Percentiles rank a stretch among this genome's conserved stretches.
phyloP scores from a whole-genome alignment of 2,113 vertebrate species.

The Ageneiosus marmoratus region DNA sequence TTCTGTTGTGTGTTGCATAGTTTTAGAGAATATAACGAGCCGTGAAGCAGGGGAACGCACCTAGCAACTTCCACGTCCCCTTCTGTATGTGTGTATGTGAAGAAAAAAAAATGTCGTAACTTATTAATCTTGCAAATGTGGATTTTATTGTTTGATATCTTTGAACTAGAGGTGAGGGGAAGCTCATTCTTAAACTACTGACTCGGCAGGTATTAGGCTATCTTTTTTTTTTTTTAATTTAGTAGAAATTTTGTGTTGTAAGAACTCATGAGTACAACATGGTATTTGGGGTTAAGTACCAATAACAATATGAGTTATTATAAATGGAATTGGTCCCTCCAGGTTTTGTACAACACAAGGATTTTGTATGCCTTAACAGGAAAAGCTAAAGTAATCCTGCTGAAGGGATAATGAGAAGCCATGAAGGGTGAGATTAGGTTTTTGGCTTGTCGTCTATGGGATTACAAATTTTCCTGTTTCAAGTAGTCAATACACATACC shows the following conservation, averaged over 20 bases:
- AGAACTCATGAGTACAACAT: slow-evolving; percentile 25
- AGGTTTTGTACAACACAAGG: slow-evolving; percentile 19
- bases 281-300: slow-evolving; percentile 8
- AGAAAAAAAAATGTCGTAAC: slow-evolving; percentile 64
- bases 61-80: slow-evolving; percentile 63
- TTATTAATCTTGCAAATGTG: slow-evolving; percentile 77
- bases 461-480: not conserved
- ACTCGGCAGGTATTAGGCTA: slow-evolving; percentile 43
- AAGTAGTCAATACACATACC: not conserved
- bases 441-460: not conserved
- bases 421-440: slow-evolving; percentile 56
- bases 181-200: slow-evolving; percentile 57
- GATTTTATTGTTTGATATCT: slow-evolving; percentile 72
- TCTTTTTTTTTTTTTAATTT: slow-evolving; percentile 52
- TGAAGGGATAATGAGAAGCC: slow-evolving; percentile 42
- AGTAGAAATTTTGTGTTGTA: slow-evolving; percentile 26
- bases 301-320: slow-evolving; percentile 24
- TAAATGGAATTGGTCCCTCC: not conserved
- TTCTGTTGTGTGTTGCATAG: slow-evolving; percentile 71
- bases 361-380: slow-evolving; percentile 27
- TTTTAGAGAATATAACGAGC: slow-evolving; percentile 71
- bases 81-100: slow-evolving; percentile 66
- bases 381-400: slow-evolving; percentile 41
- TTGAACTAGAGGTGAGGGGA: slow-evolving; percentile 56
- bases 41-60: slow-evolving; percentile 67